These are phyloP conservation scores for Lasius fuliginosus DNA, from an alignment of 2,888 invertebrate genomes.

Conservation along the genomic window DNA sequence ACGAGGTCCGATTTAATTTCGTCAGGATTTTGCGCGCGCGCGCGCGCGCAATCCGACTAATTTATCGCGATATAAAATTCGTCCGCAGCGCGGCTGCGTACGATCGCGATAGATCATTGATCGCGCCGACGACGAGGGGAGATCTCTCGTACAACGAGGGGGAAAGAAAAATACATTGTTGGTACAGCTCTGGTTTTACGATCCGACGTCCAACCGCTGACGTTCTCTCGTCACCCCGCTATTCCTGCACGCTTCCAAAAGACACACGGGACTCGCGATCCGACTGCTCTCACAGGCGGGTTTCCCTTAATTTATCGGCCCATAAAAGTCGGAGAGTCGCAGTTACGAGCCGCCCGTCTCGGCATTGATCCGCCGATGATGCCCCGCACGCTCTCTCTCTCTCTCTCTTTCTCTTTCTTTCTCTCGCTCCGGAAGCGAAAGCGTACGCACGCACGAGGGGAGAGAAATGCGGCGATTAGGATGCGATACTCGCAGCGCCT, in stretches of 20 bases:
- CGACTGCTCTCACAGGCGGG: constrained; percentile 47
- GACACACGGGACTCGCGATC: constrained; percentile 43
- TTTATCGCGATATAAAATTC: constrained; percentile 60
- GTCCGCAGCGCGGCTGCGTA: constrained; percentile 41
- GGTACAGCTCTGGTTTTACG: constrained; percentile 67
- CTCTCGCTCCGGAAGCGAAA: constrained; percentile 44
- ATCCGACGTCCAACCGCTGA: constrained; percentile 48
- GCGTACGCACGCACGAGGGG: constrained; percentile 3
- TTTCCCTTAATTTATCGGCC: constrained; percentile 69
- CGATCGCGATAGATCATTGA: constrained; percentile 56
- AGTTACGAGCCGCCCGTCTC: constrained; percentile 49
- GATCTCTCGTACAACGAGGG: constrained; percentile 6
- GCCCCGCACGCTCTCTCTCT: neutral
- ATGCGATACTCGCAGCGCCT: constrained; percentile 48
- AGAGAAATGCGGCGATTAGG: constrained; percentile 52
- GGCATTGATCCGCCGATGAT: constrained; percentile 53
- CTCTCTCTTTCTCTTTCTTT: neutral
- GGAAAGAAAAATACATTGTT: constrained; percentile 54
- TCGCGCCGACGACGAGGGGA: constrained; percentile 12
- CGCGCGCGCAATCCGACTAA: constrained; percentile 50
- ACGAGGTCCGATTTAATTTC: constrained; percentile 48
- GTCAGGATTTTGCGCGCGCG: constrained; percentile 14
- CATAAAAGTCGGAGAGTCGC: constrained; percentile 65
- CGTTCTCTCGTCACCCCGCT: constrained; percentile 63
- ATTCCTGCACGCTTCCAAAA: constrained; percentile 49